Percentiles rank a stretch among this genome's conserved stretches.
Conservation (phyloP, 2,113 vertebrate species). For the Chlorocebus sabaeus region DNA sequence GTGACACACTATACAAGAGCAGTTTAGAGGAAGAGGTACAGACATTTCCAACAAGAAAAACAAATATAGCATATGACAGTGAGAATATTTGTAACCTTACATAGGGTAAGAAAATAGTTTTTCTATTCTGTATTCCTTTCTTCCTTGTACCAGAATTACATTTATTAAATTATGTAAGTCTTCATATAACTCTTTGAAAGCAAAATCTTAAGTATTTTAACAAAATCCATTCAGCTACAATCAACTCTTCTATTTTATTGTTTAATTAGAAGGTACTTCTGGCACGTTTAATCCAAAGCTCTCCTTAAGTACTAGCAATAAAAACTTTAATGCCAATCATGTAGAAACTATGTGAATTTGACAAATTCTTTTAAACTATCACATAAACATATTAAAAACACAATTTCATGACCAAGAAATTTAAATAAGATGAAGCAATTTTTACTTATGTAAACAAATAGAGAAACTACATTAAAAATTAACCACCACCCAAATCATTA, state of each 20-base stretch:
- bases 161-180: not conserved
- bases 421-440: slow-evolving; percentile 57
- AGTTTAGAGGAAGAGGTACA: not conserved
- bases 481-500: slow-evolving; percentile 34
- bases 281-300: slow-evolving; percentile 62
- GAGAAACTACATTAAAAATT: slow-evolving; percentile 63
- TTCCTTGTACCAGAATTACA: not conserved
- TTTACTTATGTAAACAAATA: slow-evolving; percentile 58
- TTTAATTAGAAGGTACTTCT: slow-evolving; percentile 55
- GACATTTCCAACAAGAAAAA: not conserved
- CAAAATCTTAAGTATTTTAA: slow-evolving; percentile 46
- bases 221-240: slow-evolving; percentile 32
- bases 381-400: slow-evolving; percentile 66
- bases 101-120: not conserved
- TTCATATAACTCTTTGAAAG: not conserved
- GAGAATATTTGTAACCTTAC: not conserved
- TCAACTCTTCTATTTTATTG: slow-evolving; percentile 40
- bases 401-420: slow-evolving; percentile 59
- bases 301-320: slow-evolving; percentile 67
- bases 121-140: not conserved
- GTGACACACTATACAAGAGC: not conserved
- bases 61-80: not conserved
- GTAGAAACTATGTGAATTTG: slow-evolving; percentile 48
- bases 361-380: slow-evolving; percentile 67
- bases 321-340: slow-evolving; percentile 65